Evolutionary conservation across 2,113 vertebrate species (phyloP), one percentile per base, ranked within the genome.

Genomic region (Sceloporus tristichus): DNA sequence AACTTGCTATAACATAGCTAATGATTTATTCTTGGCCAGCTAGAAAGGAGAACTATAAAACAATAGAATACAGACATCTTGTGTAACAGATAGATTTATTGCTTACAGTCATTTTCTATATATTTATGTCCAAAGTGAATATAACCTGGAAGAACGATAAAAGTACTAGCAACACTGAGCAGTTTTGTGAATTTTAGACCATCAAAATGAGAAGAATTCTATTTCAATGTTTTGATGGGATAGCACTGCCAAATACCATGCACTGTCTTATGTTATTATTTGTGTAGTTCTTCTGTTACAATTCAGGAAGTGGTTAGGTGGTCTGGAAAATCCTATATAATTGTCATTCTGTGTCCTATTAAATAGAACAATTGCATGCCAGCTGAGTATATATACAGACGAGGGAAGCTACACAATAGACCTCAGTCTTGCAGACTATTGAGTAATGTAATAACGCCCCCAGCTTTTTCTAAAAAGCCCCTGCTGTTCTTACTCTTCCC

Each of bases 1-100:
- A 96, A 94, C 83, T 80, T 89, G 87, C 90, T 90, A 79, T 94
- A 94, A 84, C 92, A 92, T 93, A 92, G 92, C 90, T 90, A 85
- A 88, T 85, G 75, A 79, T 89, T 94, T 78, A 91, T 92, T 92
- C 88, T 86, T 82, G 91, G 70, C 71, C 29, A 93, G 56, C 74
- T 86, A 73, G 89, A 89, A 92, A 86, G 65, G 80, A 74, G 79
- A 89, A 76, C 56, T 25, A 25, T 90, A 86, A 81, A n/a, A 87
- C 0, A 93, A 91, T 62, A 59, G 82, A 90, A 85, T 88, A 79
- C 82, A 91, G 90, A 91, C 85, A 92, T 94, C 92, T 87, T 79
- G 93, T 38, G 86, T 80, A n/a, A 59, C 90, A 89, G 91, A 71
- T 85, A 90, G 34, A 78, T 94, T 84, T 85, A 90, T 89, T 62